A percentile compares a stretch with the other conserved stretches of the same genome.
These are phyloP conservation scores for Chlorodrepanis virens DNA, from an alignment of 2,113 vertebrate genomes.

Conservation along the genomic window DNA sequence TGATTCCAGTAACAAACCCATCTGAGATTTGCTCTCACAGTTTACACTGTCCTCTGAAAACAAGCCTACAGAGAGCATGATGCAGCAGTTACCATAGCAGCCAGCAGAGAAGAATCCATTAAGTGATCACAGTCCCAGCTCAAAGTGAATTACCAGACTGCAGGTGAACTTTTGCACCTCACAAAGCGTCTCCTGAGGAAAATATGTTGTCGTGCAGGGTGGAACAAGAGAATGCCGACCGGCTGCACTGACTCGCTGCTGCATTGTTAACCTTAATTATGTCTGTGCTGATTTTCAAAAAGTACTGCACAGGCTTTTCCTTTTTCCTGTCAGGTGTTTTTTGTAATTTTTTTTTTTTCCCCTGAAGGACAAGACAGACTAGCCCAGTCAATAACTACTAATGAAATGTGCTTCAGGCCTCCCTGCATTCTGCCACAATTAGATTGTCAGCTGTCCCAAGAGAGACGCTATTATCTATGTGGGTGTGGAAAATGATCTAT, in stretches of 20 bases:
- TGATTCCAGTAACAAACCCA: slow-evolving; percentile 32
- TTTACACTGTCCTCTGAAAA: not conserved
- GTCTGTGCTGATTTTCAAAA: slow-evolving; percentile 13
- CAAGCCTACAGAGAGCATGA: slow-evolving; percentile 4
- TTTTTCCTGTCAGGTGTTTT: slow-evolving; percentile 54
- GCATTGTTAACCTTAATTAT: slow-evolving; percentile 53
- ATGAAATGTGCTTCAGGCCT: slow-evolving; percentile 11
- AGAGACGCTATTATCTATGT: not conserved
- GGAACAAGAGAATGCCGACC: not conserved
- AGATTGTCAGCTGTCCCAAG: not conserved
- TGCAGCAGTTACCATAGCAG: slow-evolving; percentile 64
- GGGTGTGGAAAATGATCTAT: slow-evolving; percentile 24
- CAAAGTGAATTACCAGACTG: slow-evolving; percentile 57
- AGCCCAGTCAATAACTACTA: not conserved
- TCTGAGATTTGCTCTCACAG: slow-evolving; percentile 20
- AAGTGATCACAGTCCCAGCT: slow-evolving; percentile 29
- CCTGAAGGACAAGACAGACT: not conserved
- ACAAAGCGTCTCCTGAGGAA: slow-evolving; percentile 35
- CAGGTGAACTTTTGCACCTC: slow-evolving; percentile 63
- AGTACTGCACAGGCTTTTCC: slow-evolving; percentile 38
- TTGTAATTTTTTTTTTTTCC: not conserved
- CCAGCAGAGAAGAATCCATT: slow-evolving; percentile 41
- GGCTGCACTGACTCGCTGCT: not conserved
- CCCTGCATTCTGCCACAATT: slow-evolving; percentile 3
- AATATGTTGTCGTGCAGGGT: not conserved